phyloP scores from a whole-genome alignment of 1,140 invertebrate genomes.

The Bombus huntii region DNA sequence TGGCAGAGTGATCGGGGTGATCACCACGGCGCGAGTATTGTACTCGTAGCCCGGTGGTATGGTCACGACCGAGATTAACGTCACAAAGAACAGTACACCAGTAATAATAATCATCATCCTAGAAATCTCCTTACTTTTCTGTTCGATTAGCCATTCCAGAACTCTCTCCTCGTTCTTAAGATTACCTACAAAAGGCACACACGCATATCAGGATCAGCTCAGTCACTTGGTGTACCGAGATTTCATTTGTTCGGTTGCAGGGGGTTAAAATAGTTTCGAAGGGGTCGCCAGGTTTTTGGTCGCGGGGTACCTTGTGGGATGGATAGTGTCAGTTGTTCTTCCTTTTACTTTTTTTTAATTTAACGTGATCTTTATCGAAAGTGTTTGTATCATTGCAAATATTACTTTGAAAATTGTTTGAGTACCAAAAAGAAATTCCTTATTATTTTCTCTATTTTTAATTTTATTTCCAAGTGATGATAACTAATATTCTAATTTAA shows the following conservation, averaged over 20 bases:
- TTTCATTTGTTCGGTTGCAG: slow-evolving; percentile 42
- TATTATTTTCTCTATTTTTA: neutral
- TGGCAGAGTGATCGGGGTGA: slow-evolving; percentile 78
- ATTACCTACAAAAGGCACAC: slow-evolving; percentile 91
- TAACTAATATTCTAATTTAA: neutral
- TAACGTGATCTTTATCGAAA: neutral
- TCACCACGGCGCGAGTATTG: slow-evolving; percentile 76
- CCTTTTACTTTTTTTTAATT: slow-evolving; percentile 11
- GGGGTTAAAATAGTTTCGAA: neutral
- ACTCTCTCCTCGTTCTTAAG: slow-evolving; percentile 97
- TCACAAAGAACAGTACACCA: slow-evolving; percentile 83
- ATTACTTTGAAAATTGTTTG: neutral
- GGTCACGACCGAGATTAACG: slow-evolving; percentile 82
- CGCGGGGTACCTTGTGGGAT: neutral
- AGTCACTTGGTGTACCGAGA: slow-evolving; percentile 47
- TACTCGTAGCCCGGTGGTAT: slow-evolving; percentile 81
- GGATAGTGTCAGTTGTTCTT: slow-evolving; percentile 17
- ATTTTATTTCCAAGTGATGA: neutral
- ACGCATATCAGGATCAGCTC: slow-evolving; percentile 71
- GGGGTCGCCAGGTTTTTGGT: slow-evolving; percentile 5
- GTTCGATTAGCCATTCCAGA: slow-evolving; percentile 96
- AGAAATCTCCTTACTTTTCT: slow-evolving; percentile 92
- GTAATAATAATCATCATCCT: slow-evolving; percentile 83
- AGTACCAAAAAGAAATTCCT: neutral
- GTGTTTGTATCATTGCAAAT: neutral